Conservation (phyloP, 1,140 invertebrate genomes). For the Heterodera carotae region DNA sequence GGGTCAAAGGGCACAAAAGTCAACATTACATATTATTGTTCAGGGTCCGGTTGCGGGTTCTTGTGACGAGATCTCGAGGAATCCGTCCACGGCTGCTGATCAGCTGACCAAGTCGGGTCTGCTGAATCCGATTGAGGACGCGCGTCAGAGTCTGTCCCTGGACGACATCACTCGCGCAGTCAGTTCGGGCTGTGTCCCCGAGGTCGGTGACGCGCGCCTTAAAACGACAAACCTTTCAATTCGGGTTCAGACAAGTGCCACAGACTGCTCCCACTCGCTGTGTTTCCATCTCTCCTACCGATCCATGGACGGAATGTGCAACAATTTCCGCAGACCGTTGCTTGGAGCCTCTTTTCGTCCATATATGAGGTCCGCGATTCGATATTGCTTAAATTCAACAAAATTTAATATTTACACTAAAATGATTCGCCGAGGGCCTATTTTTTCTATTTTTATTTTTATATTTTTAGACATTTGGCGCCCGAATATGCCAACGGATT, state of each 20-base stretch:
- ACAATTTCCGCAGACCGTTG: conserved; percentile 49
- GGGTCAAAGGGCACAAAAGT: no score
- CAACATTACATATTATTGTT: no score
- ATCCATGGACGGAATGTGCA: conserved; percentile 53
- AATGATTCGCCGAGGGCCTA: conserved; percentile 2
- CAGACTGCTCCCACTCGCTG: conserved; percentile 49
- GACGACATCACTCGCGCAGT: conserved; percentile 63
- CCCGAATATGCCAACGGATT: conserved; percentile 58
- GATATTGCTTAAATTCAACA: background rate
- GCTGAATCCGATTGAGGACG: conserved; percentile 61
- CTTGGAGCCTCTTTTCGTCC: conserved; percentile 54
- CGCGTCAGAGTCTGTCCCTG: conserved; percentile 52
- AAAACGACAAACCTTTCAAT: conserved; percentile 14
- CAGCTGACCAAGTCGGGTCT: conserved; percentile 38
- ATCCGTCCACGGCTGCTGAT: conserved; percentile 42
- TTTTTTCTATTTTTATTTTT: background rate
- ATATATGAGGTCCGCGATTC: conserved; percentile 51
- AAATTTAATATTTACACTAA: background rate
- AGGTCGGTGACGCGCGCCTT: conserved; percentile 33
- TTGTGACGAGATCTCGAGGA: conserved; percentile 44
- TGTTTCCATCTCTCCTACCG: conserved; percentile 57
- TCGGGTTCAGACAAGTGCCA: background rate
- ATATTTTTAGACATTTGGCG: conserved; percentile 50
- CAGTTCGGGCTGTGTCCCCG: conserved; percentile 61
- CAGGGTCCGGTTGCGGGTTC: conserved; percentile 10